Evolutionary conservation across 2,888 invertebrate genomes (phyloP), one percentile per base, ranked within the genome.

Genomic region (Tenthredo livida): DNA sequence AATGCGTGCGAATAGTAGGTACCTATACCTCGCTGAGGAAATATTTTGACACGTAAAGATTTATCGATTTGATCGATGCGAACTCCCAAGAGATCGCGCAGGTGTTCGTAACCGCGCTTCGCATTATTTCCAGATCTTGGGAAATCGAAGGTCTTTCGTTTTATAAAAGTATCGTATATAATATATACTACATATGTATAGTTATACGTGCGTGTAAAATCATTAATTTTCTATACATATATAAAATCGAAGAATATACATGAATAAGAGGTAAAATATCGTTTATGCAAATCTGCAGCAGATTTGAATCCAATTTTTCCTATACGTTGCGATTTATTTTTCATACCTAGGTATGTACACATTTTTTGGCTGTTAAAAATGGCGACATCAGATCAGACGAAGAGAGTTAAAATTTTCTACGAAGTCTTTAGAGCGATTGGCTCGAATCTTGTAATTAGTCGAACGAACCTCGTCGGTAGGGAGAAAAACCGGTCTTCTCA

Each of bases 41-140:
- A 92, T 92, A 92, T 92, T 92, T 92, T 92, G 92, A 92, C 92
- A 90, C 88, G 86, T 85, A 85, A 88, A 88, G 90, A 90, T 90
- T 91, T 89, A 88, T 87, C 87, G 87, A 87, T 87, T 87, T 92
- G 92, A 92, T 92, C 91, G 92, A 92, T 92, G 91, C 90, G 86
- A 89, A 88, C 87, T 92, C 92, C 91, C 92, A 86, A 77, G 91
- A 91, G 92, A 92, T 67, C 83, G 15, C n/a, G 37, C 80, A 61
- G 80, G 58, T 80, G 80, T 61, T 37, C 80, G 54, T 6, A 9
- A 33, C 29, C 17, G 33, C 37, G 21, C 7, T 17, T 58, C 12
- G n/a, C 58, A 58, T 67, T 67, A 33, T 67, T 12, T 2, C 33
- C 10, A 25, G n/a, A 73, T 43, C 40, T 73, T 25, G 1, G 43